phyloP scores from a whole-genome alignment of 2,113 vertebrate genomes.

The Callocephalon fimbriatum region DNA sequence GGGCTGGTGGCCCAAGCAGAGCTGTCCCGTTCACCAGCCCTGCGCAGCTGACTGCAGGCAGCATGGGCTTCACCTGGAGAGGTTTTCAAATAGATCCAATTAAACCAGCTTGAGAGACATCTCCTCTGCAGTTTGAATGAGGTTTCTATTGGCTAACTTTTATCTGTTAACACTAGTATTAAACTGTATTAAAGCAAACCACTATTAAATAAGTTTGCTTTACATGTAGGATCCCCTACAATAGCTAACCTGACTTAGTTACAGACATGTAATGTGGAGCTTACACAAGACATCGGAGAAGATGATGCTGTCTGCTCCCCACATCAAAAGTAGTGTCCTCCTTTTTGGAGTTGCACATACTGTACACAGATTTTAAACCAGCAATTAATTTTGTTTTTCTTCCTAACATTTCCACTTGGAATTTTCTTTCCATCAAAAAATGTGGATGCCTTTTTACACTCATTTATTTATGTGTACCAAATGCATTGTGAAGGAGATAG shows the following conservation, averaged over 20 bases:
- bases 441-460: not conserved
- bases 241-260: not conserved
- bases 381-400: not conserved
- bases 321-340: not conserved
- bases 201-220: not conserved
- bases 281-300: not conserved
- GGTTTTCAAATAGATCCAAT: not conserved
- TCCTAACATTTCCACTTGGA: not conserved
- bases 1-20: not conserved
- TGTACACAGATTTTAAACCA: not conserved
- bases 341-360: not conserved
- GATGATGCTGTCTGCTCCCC: not conserved
- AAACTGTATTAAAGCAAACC: not conserved
- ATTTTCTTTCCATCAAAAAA: not conserved
- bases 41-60: rapidly evolving
- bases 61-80: not conserved
- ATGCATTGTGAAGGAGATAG: not conserved
- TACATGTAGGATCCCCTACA: not conserved
- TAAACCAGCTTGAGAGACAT: not conserved
- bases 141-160: not conserved
- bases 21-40: not conserved
- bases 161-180: not conserved
- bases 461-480: not conserved
- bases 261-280: rapidly evolving
- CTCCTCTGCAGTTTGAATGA: not conserved